Evolutionary conservation across 2,797 vertebrate genomes (phyloP), one percentile per base, ranked within the genome.

Genomic region (Danio tinwini): DNA sequence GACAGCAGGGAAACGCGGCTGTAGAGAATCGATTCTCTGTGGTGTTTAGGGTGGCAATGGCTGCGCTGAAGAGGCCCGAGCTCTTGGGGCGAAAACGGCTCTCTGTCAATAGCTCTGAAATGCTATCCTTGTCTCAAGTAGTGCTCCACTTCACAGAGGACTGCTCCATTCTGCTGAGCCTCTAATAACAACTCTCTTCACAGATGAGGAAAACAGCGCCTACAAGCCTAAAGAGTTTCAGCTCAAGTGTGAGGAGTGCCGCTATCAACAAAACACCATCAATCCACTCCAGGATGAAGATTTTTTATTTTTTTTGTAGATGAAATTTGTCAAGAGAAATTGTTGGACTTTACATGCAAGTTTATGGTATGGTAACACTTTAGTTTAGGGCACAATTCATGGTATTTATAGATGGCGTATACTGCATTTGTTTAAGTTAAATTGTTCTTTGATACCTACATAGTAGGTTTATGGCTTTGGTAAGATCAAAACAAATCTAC

Each of bases 61-160:
- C 86, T 90, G 91, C 86, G 91, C 93, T 87, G 91, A 92, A 91
- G 90, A 89, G 86, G 81, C 86, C 84, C 88, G 89, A 91, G 89
- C 92, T 85, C 90, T 93, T 92, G 87, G 92, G 93, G 88, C 89
- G 90, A 84, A 90, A 91, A 88, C 84, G 86, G 84, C 85, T 84
- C 69, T 86, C 76, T 83, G 87, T 85, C 85, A 86, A 86, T 86
- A 89, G 93, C 88, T 89, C 84, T 93, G 92, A 94, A 96, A 95
- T 70, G 83, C 91, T 91, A 90, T 93, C 87, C 91, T 95, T 90
- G 92, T 93, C 92, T 96, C 91, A 91, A 95, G 93, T 91, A 92
- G 91, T 89, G 84, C 92, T 93, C 91, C 91, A 93, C 88, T 87
- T 90, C 91, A 91, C 86, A 82, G 86, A 94, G 89, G 91, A 94